These are phyloP conservation scores for Papilio protenor DNA, from an alignment of 2,888 invertebrate species.

Conservation along the genomic window DNA sequence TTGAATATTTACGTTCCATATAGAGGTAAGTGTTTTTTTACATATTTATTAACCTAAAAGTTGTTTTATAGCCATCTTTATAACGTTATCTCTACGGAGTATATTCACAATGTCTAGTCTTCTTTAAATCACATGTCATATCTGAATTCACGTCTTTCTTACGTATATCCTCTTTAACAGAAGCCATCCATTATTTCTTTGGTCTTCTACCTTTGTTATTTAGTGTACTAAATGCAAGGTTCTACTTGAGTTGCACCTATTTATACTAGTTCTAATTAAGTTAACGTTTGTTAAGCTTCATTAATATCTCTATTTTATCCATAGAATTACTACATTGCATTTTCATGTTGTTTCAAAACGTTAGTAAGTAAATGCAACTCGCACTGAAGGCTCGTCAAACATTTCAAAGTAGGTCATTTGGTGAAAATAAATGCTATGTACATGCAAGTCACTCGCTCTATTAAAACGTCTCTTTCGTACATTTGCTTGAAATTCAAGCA, in stretches of 20 bases:
- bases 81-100: no score
- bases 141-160: no score
- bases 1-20: slow-evolving; percentile 96
- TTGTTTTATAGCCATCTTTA: not conserved
- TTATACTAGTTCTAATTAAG: not conserved
- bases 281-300: not conserved
- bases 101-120: no score
- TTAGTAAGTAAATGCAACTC: slow-evolving; percentile 12
- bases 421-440: slow-evolving; percentile 39
- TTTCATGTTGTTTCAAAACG: not conserved
- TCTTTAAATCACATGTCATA: no score
- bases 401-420: slow-evolving; percentile 22
- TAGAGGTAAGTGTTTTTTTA: slow-evolving; percentile 85
- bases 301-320: no score
- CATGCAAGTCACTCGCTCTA: slow-evolving; percentile 35
- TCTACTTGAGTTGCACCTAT: no score
- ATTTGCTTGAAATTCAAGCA: slow-evolving; percentile 36
- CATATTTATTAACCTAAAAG: no score
- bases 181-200: no score
- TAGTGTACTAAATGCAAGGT: no score
- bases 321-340: not conserved
- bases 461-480: slow-evolving; percentile 34
- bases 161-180: no score
- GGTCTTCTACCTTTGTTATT: no score
- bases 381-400: slow-evolving; percentile 10